Base-by-base conservation (phyloP, 2,888 invertebrate species). In the Hypsopygia costalis region DNA sequence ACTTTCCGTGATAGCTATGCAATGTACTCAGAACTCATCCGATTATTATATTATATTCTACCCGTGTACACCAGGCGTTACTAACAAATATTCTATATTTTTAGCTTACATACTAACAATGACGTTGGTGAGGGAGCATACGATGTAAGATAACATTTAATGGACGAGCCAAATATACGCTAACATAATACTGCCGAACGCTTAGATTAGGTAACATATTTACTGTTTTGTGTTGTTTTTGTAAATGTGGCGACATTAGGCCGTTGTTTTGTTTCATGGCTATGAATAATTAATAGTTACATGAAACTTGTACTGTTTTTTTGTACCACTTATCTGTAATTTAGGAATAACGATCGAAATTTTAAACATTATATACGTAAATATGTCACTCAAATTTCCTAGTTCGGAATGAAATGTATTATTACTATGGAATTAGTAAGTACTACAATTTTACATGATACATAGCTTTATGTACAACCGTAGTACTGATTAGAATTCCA, bases 61-160 rank as follows among this genome's bases (percentile, higher is more conserved):
- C n/a, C n/a, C n/a, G n/a, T n/a, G n/a, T n/a, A n/a, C n/a, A n/a
- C n/a, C 16, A 16, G 4, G 3, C 6, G 0, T 41, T 44, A 62
- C 64, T 67, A 65, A 75, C 71, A 57, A 50, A 48, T 52, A 55
- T 63, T 71, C 63, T 74, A 50, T 70, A 61, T 79, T 86, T 86
- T 68, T 86, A 86, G 86, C 82, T 81, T 86, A 61, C 73, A 59
- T 79, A 88, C 87, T 88, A 88, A 88, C 86, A 75, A 56, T 63
- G 74, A 66, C 41, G 69, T 63, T 56, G 80, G 79, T 80, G 72
- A 78, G 54, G 83, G 83, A 74, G 67, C 67, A 58, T 79, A 74
- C 51, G 82, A 76, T 69, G 77, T 88, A 76, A 88, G 88, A 88
- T 88, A 88, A 81, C 88, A 86, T 75, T 73, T 52, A 63, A 68